Percentiles rank a stretch among this genome's conserved stretches.
Evolutionary conservation across 2,797 vertebrate genomes (phyloP).

Genomic region (Chromis chromis): DNA sequence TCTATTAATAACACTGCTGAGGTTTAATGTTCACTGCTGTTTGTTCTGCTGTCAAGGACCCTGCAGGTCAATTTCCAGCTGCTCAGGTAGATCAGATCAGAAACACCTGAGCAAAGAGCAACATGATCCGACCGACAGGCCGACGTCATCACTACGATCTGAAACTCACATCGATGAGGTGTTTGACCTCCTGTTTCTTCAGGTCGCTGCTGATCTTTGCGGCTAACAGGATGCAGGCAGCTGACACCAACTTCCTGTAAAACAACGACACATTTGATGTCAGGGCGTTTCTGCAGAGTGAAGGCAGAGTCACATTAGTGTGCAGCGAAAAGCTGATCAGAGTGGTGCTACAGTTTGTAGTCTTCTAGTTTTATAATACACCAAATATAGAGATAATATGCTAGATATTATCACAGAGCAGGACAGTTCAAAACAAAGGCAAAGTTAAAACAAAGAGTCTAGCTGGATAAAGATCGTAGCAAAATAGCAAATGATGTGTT

Average conservation of each 20-base stretch:
- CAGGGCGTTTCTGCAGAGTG: not conserved
- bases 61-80: constrained; percentile 13
- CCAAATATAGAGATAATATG: too few species aligned
- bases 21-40: too few species aligned
- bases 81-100: constrained; percentile 33
- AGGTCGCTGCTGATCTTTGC: constrained; percentile 99
- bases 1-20: not conserved
- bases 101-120: constrained; percentile 37
- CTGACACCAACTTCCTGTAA: constrained; percentile 93
- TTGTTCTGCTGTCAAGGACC: not conserved
- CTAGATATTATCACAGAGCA: too few species aligned
- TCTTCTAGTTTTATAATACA: too few species aligned
- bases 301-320: not conserved
- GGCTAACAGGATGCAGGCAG: constrained; percentile 93
- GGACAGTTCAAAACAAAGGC: too few species aligned
- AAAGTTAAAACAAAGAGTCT: too few species aligned
- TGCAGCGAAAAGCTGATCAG: not conserved
- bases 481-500: too few species aligned
- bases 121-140: too few species aligned
- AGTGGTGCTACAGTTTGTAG: not conserved
- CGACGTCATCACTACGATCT: not conserved
- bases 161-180: constrained; percentile 93
- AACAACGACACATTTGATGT: not conserved
- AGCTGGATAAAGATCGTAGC: too few species aligned
- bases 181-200: constrained; percentile 93